Evolutionary conservation across 1,140 invertebrate species (phyloP), one percentile per base, ranked within the genome.

Genomic region (Ips typographus): DNA sequence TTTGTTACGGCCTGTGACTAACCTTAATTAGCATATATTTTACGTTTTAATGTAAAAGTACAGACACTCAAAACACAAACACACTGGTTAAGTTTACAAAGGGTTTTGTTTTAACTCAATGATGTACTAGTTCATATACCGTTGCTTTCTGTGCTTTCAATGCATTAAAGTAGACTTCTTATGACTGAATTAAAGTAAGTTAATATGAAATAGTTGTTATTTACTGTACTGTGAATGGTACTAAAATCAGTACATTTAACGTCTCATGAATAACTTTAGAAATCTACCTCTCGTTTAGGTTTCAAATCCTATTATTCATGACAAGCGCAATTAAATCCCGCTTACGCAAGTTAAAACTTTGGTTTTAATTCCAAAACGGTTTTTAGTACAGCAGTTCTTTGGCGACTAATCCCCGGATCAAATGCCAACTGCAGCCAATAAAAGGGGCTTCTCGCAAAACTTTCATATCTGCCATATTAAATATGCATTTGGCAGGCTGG

Each of bases 1-100:
- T 36, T 55, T 55, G 52, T 55, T 55, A 55, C 52, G 37, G 52
- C 52, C 37, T 55, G 52, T 38, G 52, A 55, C 52, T 55, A 36
- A 55, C 52, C 52, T 55, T 38, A 55, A 55, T 55, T 55, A 55
- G 52, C 52, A 55, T 55, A 55, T 5, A 55, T 55, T 36, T 55
- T 55, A 55, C 52, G 52, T 22, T 55, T 55, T 38, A 38, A 55
- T 55, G 52, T 38, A 55, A 55, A 55, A 55, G 52, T 55, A 55
- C 52, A 22, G 37, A 3, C 52, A 55, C 36, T 49, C 44, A 6
- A 22, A 49, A 49, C 44, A 3, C 44, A 49, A 49, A 49, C 44
- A 49, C 44, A 49, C 7, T 22, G 44, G 44, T 22, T 49, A 22
- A 8, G 7, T 49, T 22, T 49, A 49, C 44, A 1, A 6, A 49